phyloP scores from a whole-genome alignment of 2,113 vertebrate species.

The Gracilinanus agilis region DNA sequence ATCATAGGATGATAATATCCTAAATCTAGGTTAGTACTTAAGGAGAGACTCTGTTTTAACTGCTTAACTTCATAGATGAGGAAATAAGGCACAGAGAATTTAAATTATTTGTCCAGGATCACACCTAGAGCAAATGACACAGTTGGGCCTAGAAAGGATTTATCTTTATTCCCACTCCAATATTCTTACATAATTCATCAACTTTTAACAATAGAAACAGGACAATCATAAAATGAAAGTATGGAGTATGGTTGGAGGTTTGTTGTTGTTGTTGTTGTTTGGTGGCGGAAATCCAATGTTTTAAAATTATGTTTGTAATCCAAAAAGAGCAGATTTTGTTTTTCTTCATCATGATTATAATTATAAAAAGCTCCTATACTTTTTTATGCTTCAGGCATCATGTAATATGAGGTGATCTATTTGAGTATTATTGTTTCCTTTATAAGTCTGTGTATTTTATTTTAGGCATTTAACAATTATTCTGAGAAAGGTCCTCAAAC shows the following conservation, averaged over 20 bases:
- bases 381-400: not conserved
- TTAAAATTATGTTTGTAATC: not conserved
- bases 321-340: not conserved
- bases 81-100: not conserved
- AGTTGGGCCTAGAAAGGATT: not conserved
- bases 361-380: not conserved
- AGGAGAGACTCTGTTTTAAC: not conserved
- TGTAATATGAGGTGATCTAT: not conserved
- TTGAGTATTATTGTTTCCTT: not conserved
- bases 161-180: not conserved
- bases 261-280: no score
- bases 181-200: not conserved
- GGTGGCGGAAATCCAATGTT: not conserved
- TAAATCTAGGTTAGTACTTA: not conserved
- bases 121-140: not conserved
- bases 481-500: not conserved
- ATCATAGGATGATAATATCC: not conserved
- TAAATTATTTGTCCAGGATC: not conserved
- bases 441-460: no score
- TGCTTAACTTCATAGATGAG: not conserved
- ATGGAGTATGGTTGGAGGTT: not conserved
- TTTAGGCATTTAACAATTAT: not conserved
- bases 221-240: not conserved
- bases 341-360: not conserved
- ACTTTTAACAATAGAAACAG: not conserved